Conservation (phyloP, 1,140 invertebrate species). For the Lethrus apterus region DNA sequence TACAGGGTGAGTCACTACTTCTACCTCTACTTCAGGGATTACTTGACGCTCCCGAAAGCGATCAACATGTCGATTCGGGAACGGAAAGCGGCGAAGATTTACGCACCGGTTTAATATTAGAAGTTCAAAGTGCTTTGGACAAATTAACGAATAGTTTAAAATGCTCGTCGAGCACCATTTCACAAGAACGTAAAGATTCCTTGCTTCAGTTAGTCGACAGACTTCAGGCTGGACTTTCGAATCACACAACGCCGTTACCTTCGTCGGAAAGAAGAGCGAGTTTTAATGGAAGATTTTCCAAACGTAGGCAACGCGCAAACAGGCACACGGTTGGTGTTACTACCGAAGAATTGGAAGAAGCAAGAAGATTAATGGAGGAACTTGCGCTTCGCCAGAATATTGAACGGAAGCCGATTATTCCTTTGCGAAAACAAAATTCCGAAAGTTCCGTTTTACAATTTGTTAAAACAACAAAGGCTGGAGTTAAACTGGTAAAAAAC, state of each 20-base stretch:
- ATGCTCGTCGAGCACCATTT: slow-evolving; percentile 45
- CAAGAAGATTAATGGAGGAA: slow-evolving; percentile 63
- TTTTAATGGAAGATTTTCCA: slow-evolving; percentile 36
- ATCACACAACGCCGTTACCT: slow-evolving; percentile 30
- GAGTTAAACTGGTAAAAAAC: slow-evolving; percentile 35
- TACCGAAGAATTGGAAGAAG: slow-evolving; percentile 66
- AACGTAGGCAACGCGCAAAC: slow-evolving; percentile 46
- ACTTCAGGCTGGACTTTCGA: slow-evolving; percentile 57
- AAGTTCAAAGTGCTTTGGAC: slow-evolving; percentile 69
- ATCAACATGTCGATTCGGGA: slow-evolving; percentile 48
- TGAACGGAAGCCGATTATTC: slow-evolving; percentile 30
- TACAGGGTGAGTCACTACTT: slow-evolving; percentile 50
- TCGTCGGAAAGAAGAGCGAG: slow-evolving; percentile 28
- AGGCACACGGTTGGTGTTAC: slow-evolving; percentile 77
- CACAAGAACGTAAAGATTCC: slow-evolving; percentile 50
- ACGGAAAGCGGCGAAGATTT: slow-evolving; percentile 62
- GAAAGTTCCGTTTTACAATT: slow-evolving; percentile 25
- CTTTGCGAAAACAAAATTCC: slow-evolving; percentile 33
- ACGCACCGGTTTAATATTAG: slow-evolving; percentile 55
- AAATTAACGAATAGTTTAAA: slow-evolving; percentile 65
- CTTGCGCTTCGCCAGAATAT: slow-evolving; percentile 42
- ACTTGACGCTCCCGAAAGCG: slow-evolving; percentile 30
- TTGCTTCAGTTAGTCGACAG: slow-evolving; percentile 67
- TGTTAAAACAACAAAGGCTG: neutral
- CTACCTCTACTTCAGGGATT: slow-evolving; percentile 52